A percentile compares a stretch with the other conserved stretches of the same genome.
phyloP scores from a whole-genome alignment of 1,140 invertebrate genomes.

The Acromyrmex charruanus region DNA sequence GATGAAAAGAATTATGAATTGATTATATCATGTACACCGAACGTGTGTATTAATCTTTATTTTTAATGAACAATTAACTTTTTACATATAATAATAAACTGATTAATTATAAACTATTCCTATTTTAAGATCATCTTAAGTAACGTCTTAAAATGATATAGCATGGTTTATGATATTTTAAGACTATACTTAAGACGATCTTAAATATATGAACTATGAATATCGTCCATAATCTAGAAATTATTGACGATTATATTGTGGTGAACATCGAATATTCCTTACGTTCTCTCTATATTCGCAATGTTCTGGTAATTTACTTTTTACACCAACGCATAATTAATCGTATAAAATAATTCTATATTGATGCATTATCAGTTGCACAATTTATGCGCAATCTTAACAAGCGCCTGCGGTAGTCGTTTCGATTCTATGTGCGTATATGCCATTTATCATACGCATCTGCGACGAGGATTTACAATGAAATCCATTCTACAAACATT shows the following conservation, averaged over 20 bases:
- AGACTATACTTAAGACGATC: no score
- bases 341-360: slow-evolving; percentile 44
- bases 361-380: slow-evolving; percentile 55
- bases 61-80: background rate
- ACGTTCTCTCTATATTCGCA: background rate
- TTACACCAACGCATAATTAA: background rate
- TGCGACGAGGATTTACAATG: slow-evolving; percentile 43
- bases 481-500: slow-evolving; percentile 23
- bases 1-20: background rate
- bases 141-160: no score
- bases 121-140: no score
- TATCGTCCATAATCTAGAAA: background rate
- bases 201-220: no score
- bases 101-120: no score
- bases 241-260: background rate
- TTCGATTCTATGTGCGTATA: slow-evolving; percentile 51
- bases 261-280: background rate
- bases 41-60: background rate
- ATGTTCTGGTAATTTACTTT: slow-evolving; percentile 35
- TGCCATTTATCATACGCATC: slow-evolving; percentile 57
- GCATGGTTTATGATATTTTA: no score
- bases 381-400: slow-evolving; percentile 65
- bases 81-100: no score
- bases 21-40: background rate
- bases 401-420: slow-evolving; percentile 35